Percentiles rank a stretch among this genome's conserved stretches.
Conservation (phyloP, 92 coral and sea anemone species). For the Porites rus region DNA sequence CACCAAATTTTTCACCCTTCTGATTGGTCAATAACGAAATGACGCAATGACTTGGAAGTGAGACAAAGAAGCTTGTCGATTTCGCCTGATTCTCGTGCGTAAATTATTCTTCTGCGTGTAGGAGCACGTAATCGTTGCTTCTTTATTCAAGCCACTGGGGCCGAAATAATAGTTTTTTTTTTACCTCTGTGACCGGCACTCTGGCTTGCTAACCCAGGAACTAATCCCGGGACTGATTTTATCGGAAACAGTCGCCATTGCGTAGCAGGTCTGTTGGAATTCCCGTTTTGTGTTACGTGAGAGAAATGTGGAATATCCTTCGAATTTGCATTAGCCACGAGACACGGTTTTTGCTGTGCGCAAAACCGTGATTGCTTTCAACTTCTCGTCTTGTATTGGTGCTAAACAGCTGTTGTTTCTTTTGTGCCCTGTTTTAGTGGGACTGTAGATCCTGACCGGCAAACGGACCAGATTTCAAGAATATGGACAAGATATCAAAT, state of each 20-base stretch:
- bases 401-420: conserved; percentile 21
- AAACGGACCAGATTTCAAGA: conserved; percentile 93
- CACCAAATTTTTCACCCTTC: neutral
- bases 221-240: conserved; percentile 88
- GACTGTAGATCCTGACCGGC: conserved; percentile 99
- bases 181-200: conserved; percentile 47
- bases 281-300: neutral
- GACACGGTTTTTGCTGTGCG: conserved; percentile 21
- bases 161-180: neutral
- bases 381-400: neutral
- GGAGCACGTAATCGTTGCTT: conserved; percentile 44
- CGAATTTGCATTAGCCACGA: conserved; percentile 19
- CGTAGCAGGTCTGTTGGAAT: conserved; percentile 75
- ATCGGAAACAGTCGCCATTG: conserved; percentile 97
- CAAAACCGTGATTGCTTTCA: conserved; percentile 3
- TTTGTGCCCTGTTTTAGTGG: conserved; percentile 75
- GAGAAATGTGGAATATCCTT: neutral
- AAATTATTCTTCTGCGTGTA: neutral
- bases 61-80: conserved; percentile 50
- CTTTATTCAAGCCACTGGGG: conserved; percentile 19
- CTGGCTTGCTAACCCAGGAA: conserved; percentile 94
- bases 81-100: conserved; percentile 27
- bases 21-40: conserved; percentile 74
- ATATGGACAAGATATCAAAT: conserved; percentile 84
- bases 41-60: conserved; percentile 61